phyloP scores from a whole-genome alignment of 2,797 vertebrate genomes.

The Martes flavigula region DNA sequence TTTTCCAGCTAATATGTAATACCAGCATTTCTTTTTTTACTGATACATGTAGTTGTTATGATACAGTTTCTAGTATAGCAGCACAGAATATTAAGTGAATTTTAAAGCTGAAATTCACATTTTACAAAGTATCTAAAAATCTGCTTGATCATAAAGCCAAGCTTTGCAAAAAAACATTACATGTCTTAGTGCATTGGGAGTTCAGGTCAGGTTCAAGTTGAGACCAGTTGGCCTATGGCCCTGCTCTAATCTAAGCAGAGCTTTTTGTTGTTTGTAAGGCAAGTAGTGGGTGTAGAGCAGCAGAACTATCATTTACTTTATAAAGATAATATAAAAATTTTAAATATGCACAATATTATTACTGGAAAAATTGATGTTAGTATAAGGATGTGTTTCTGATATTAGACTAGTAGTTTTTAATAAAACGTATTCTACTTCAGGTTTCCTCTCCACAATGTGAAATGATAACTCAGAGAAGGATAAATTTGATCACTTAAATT shows the following conservation, averaged over 20 bases:
- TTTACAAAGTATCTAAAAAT: slow-evolving; percentile 10
- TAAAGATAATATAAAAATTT: neutral
- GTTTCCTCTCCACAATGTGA: neutral
- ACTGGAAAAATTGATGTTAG: neutral
- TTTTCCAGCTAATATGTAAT: neutral
- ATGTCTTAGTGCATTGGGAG: neutral
- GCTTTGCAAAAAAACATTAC: neutral
- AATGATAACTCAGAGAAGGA: slow-evolving; percentile 25
- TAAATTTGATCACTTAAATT: slow-evolving; percentile 46
- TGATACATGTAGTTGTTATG: neutral
- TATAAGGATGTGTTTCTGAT: neutral
- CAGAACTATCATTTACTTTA: neutral
- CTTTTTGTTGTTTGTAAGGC: neutral
- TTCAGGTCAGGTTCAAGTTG: neutral
- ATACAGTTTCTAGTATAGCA: neutral
- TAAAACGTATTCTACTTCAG: slow-evolving; percentile 10
- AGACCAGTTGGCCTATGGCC: neutral
- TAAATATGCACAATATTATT: neutral
- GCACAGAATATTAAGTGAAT: slow-evolving; percentile 16
- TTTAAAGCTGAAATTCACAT: slow-evolving; percentile 8
- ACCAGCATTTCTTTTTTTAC: neutral
- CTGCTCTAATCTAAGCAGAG: neutral
- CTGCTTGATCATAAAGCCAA: neutral
- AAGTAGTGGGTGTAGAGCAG: neutral
- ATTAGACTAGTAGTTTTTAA: slow-evolving; percentile 40